These are phyloP conservation scores for Cromileptes altivelis DNA, from an alignment of 2,113 vertebrate genomes.

Conservation along the genomic window DNA sequence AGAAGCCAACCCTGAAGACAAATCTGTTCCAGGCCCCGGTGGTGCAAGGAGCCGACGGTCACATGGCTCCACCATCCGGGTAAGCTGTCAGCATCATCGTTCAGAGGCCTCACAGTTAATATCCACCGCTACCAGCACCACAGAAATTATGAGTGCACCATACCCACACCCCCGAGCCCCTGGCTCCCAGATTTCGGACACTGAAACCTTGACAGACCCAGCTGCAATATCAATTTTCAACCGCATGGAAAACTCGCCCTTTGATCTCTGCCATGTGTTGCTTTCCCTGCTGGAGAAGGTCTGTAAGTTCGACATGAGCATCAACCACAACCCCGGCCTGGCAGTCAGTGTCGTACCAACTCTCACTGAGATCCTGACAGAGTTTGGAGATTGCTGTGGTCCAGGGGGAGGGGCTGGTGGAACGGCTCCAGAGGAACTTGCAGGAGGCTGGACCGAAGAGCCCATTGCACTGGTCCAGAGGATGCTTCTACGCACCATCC, in stretches of 20 bases:
- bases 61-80: constrained; percentile 84
- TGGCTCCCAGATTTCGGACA: constrained; percentile 69
- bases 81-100: constrained; percentile 76
- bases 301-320: constrained; percentile 92
- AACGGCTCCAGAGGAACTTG: constrained; percentile 83
- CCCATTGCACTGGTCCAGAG: constrained; percentile 94
- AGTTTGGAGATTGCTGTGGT: constrained; percentile 90
- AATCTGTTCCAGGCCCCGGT: constrained; percentile 58
- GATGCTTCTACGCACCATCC: constrained; percentile 93
- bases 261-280: constrained; percentile 93
- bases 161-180: constrained; percentile 74
- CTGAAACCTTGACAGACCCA: constrained; percentile 85
- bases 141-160: constrained; percentile 78
- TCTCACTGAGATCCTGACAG: constrained; percentile 92
- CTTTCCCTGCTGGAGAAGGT: constrained; percentile 95
- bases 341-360: constrained; percentile 92
- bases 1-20: constrained; percentile 91
- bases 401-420: constrained; percentile 67
- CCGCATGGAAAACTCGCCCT: constrained; percentile 91
- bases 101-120: constrained; percentile 67
- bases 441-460: constrained; percentile 93
- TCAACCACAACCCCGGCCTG: constrained; percentile 92
- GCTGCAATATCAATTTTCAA: constrained; percentile 86
- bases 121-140: constrained; percentile 40
- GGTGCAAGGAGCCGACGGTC: constrained; percentile 81